Conservation (phyloP, 2,113 vertebrate species). For the Aspidoscelis tigris region DNA sequence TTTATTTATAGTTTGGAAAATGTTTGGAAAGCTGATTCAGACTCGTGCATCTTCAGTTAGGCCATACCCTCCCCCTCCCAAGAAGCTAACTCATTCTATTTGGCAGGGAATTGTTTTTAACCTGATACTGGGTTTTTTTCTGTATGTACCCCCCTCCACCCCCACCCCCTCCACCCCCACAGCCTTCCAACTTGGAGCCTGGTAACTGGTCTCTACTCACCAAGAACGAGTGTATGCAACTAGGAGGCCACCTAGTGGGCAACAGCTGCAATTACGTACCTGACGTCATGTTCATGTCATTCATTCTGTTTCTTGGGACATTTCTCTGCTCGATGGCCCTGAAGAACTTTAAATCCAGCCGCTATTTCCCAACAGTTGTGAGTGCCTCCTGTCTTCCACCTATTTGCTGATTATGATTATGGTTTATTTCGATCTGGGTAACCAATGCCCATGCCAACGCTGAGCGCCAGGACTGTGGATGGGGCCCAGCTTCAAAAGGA, state of each 20-base stretch:
- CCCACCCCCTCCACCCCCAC: background rate
- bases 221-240: slow-evolving; percentile 65
- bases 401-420: too few relatives aligned
- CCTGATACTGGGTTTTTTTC: too few relatives aligned
- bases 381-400: slow-evolving; percentile 45
- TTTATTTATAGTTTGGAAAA: too few relatives aligned
- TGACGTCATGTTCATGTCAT: slow-evolving; percentile 78
- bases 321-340: slow-evolving; percentile 70
- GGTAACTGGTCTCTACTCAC: slow-evolving; percentile 61
- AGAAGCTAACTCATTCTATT: too few relatives aligned
- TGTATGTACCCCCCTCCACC: background rate
- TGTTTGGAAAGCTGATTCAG: too few relatives aligned
- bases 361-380: slow-evolving; percentile 75
- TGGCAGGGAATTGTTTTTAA: background rate
- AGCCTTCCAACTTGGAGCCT: slow-evolving; percentile 36
- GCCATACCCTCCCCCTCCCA: background rate
- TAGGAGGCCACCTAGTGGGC: slow-evolving; percentile 73
- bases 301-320: slow-evolving; percentile 79
- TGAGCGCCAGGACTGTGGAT: too few relatives aligned
- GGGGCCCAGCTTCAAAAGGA: too few relatives aligned
- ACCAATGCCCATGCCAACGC: background rate
- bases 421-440: background rate
- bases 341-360: slow-evolving; percentile 75
- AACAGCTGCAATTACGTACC: slow-evolving; percentile 75
- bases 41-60: too few relatives aligned